Conservation (phyloP, 2,888 invertebrate genomes). For the Drosophila conformis region DNA sequence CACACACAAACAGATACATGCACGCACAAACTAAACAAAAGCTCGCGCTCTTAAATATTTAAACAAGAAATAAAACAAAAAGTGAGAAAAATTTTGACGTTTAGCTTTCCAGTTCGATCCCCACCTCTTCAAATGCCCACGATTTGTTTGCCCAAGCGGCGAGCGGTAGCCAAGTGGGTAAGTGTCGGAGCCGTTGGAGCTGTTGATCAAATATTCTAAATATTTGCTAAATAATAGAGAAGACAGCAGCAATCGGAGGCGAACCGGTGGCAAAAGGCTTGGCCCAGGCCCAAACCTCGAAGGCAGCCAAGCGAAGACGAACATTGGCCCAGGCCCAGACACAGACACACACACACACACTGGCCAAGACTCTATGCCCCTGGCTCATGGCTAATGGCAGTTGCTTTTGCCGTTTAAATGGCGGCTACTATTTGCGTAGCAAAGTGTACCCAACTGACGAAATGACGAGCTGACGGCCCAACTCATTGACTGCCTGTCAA, state of each 20-base stretch:
- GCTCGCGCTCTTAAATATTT: slow-evolving; percentile 74
- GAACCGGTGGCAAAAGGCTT: slow-evolving; percentile 42
- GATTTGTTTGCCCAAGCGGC: slow-evolving; percentile 75
- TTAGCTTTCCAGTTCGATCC: slow-evolving; percentile 39
- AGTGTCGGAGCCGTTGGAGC: slow-evolving; percentile 43
- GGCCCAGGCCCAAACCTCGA: slow-evolving; percentile 40
- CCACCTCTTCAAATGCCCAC: slow-evolving; percentile 45
- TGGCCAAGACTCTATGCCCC: slow-evolving; percentile 5
- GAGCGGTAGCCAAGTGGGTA: slow-evolving; percentile 73
- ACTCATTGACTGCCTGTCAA: slow-evolving; percentile 41
- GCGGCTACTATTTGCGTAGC: slow-evolving; percentile 71
- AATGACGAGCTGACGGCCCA: slow-evolving; percentile 37
- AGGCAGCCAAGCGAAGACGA: slow-evolving; percentile 55
- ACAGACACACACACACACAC: slow-evolving; percentile 12
- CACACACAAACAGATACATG: slow-evolving; percentile 13
- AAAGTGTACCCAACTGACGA: slow-evolving; percentile 67
- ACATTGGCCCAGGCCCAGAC: slow-evolving; percentile 46
- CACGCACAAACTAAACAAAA: slow-evolving; percentile 56
- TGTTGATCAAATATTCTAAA: slow-evolving; percentile 74
- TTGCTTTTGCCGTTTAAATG: slow-evolving; percentile 62
- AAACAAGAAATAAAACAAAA: slow-evolving; percentile 53
- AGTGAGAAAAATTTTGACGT: slow-evolving; percentile 35
- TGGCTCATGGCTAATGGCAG: slow-evolving; percentile 62
- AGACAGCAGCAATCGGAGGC: slow-evolving; percentile 60
- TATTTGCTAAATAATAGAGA: slow-evolving; percentile 79